Base-by-base conservation (phyloP, 1,140 invertebrate genomes). In the Rhagoletis pomonella region DNA sequence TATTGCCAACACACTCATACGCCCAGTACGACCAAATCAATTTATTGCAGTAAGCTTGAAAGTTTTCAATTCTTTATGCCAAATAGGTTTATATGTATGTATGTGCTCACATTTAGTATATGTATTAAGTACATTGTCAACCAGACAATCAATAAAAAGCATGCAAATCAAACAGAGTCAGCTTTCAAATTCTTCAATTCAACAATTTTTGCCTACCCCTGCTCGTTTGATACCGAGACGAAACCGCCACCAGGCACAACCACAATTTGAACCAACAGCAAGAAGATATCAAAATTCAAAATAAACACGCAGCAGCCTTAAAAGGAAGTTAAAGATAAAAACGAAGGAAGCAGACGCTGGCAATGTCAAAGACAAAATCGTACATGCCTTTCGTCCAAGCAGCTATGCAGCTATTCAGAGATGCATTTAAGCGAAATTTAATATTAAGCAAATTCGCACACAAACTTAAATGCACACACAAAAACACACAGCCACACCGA, bases 391-490 rank as follows among this genome's bases (percentile, higher is more conserved):
- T n/a, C 29, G n/a, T 14, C 42, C 73, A 5, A 29, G 29, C 29
- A 29, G 29, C 29, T 29, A 29, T 29, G 29, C 29, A 29, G 29
- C 29, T 29, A 29, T 29, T 81, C 19, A 14, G 2, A 55, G 42
- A 81, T 81, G 19, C n/a, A 19, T 14, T 81, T 81, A 81, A 81
- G 73, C 73, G 73, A 81, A 81, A 81, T 81, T 81, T 81, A 81
- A 81, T 81, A 81, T 81, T 81, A 81, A 81, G 73, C 47, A 81
- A 81, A 81, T 55, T 81, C 55, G 5, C 73, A 81, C 73, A 50
- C 42, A 73, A 73, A 73, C 29, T 29, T 29, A 29, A 29, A 29
- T 29, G 29, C 39, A 44, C 73, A 44, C 47, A 55, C 47, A 55
- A 55, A 7, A 0, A 19, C 73, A 9, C 44, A 55, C 55, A 17